phyloP scores from a whole-genome alignment of 2,888 invertebrate species.

The Pammene aurita region DNA sequence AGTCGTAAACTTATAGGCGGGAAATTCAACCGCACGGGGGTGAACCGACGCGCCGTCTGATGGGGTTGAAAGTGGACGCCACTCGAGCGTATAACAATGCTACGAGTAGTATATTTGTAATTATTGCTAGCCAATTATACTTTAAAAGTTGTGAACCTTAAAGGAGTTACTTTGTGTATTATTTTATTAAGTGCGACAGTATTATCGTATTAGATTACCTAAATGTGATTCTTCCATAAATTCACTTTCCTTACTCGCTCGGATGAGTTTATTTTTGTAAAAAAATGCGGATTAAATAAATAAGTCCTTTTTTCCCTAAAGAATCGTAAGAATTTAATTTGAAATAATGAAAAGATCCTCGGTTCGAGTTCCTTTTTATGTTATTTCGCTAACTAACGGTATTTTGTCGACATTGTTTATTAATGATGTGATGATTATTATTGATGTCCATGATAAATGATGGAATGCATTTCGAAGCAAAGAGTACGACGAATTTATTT shows the following conservation, averaged over 20 bases:
- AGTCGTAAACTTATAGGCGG: conserved; percentile 1
- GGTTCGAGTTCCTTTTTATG: no score
- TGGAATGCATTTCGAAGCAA: conserved; percentile 11
- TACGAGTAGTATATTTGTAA: conserved; percentile 8
- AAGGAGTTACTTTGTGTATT: neutral
- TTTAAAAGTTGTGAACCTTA: neutral
- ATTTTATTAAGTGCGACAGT: no score
- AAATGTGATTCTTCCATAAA: no score
- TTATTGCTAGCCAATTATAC: conserved; percentile 10
- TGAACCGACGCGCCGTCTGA: conserved; percentile 14
- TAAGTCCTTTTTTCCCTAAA: no score
- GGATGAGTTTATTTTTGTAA: no score
- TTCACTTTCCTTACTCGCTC: no score
- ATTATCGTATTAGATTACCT: no score
- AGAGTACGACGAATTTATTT: conserved; percentile 19
- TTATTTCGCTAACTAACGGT: no score
- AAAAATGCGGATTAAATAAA: no score
- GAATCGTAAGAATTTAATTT: no score
- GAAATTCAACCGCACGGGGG: conserved; percentile 26
- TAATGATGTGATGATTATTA: conserved; percentile 14
- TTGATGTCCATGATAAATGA: conserved; percentile 25
- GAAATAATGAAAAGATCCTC: no score
- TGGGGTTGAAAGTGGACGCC: conserved; percentile 18
- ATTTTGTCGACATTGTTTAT: neutral
- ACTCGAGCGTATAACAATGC: conserved; percentile 19